phyloP scores from a whole-genome alignment of 2,113 vertebrate species.

The Aegithalos caudatus region DNA sequence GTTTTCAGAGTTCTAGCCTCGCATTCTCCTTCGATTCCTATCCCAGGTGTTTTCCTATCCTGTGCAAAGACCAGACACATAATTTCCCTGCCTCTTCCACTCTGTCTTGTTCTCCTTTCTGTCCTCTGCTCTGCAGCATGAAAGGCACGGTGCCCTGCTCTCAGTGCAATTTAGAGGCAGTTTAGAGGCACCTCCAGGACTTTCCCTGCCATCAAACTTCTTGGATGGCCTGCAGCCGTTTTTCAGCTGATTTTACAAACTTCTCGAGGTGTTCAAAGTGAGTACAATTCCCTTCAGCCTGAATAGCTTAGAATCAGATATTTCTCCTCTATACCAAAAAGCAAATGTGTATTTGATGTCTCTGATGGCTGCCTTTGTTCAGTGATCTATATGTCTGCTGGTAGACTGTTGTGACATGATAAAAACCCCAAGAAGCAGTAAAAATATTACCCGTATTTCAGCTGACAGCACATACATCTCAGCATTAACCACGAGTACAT shows the following conservation, averaged over 20 bases:
- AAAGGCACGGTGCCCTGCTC: background rate
- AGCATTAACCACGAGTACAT: background rate
- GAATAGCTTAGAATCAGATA: background rate
- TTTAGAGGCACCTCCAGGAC: background rate
- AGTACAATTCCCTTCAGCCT: background rate
- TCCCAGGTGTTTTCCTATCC: background rate
- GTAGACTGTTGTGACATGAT: background rate
- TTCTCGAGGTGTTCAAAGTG: background rate
- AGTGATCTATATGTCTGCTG: background rate
- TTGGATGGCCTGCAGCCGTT: background rate
- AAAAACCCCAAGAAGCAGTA: slow-evolving; percentile 3
- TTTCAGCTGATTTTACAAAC: background rate
- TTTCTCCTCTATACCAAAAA: background rate
- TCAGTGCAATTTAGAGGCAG: background rate
- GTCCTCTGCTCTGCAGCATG: background rate
- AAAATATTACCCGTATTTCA: background rate
- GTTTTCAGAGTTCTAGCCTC: background rate
- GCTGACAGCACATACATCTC: slow-evolving; percentile 7
- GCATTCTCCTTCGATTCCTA: background rate
- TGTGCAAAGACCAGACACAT: background rate
- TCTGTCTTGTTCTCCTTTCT: background rate
- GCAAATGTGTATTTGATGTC: slow-evolving; percentile 1
- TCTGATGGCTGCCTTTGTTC: background rate
- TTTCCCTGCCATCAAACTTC: background rate
- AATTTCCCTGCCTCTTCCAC: background rate